Base-by-base conservation (phyloP, 2,113 vertebrate species). In the Phylloscopus trochilus region DNA sequence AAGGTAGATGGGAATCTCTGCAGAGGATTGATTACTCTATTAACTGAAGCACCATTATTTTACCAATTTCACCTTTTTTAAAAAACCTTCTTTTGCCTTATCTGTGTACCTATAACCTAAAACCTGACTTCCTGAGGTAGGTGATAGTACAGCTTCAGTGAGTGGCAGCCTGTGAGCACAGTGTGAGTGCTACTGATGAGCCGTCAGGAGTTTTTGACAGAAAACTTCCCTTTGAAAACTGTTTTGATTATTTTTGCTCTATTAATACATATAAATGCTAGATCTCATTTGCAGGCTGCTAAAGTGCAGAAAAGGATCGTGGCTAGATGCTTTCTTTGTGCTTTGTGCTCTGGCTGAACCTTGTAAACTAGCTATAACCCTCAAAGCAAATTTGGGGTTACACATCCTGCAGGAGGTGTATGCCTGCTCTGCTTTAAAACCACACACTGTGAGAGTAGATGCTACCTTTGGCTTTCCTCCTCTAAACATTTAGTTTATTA, bases 171-270 rank as follows among this genome's bases (percentile, higher is more conserved):
- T 43, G 55, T 2, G 3, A 63, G 11, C 17, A 24, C 20, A 52
- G 21, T 6, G 27, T 49, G n/a, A 37, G 13, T 76, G 52, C 41
- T 93, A 52, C 27, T 82, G 77, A 1, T 68, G 66, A 84, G 41
- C n/a, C 28, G 28, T 33, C 16, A 55, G 75, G 51, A 56, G 28
- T 16, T 76, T 82, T 90, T 9, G 3, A 78, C 12, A 76, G 39
- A 79, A 91, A 84, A 46, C 15, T 46, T 86, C 47, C 35, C 11
- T 69, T 80, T 91, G 49, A 74, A 94, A 86, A 33, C 33, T 66
- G 20, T 73, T 93, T 49, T 68, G 33, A 72, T 93, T 49, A 35
- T 47, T 93, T 94, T 89, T 88, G 41, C 20, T 89, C 68, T 58
- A 53, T 39, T 53, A 53, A 62, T 53, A 24, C 13, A 11, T 62